These are phyloP conservation scores for Odontamblyopus rebecca DNA, from an alignment of 2,797 vertebrate species.

Conservation along the genomic window DNA sequence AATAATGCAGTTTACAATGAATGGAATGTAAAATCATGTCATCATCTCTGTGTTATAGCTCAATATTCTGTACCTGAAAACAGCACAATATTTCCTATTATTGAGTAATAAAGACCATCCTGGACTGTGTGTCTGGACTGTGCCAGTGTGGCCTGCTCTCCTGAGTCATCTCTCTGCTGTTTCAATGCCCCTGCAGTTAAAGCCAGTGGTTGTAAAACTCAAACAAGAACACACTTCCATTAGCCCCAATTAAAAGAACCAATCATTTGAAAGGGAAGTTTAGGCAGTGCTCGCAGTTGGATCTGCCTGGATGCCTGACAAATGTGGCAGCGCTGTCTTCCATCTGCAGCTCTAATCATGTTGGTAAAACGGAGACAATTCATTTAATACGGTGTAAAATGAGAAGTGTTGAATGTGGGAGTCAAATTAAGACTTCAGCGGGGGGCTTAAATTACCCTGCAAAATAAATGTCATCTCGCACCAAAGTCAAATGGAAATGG, in stretches of 20 bases:
- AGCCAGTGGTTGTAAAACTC: not conserved
- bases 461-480: constrained; percentile 22
- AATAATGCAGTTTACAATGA: too few species aligned
- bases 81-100: too few species aligned
- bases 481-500: constrained; percentile 1
- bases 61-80: too few species aligned
- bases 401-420: constrained; percentile 26
- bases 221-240: not conserved
- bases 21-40: too few species aligned
- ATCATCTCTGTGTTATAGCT: too few species aligned
- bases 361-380: constrained; percentile 22
- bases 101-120: too few species aligned
- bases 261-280: not conserved
- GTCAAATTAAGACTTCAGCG: constrained; percentile 38
- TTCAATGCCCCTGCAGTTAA: not conserved
- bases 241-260: not conserved
- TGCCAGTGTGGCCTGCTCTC: too few species aligned
- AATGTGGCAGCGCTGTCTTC: constrained; percentile 3
- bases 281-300: constrained; percentile 6
- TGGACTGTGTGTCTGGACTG: too few species aligned
- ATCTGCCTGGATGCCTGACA: constrained; percentile 9
- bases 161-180: too few species aligned
- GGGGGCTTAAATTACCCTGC: constrained; percentile 35
- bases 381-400: constrained; percentile 23
- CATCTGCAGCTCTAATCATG: constrained; percentile 27